Evolutionary conservation across 2,888 invertebrate species (phyloP).

Genomic region (Eustalomyia histrio): DNA sequence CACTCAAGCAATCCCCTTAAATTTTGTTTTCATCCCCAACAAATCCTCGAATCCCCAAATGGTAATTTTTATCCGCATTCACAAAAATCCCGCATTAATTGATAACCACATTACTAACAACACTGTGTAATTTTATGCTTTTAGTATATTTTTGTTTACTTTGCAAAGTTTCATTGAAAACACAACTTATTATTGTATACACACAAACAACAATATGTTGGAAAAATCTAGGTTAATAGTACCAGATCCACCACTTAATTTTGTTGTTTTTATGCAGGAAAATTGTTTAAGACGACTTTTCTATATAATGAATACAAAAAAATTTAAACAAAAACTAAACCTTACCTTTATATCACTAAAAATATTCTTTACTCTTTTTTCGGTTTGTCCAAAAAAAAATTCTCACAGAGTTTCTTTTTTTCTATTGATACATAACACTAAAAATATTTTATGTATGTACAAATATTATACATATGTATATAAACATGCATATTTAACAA

Average conservation of each 20-base stretch:
- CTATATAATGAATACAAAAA: not conserved
- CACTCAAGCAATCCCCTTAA: no score
- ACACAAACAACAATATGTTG: not conserved
- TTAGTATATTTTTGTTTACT: no score
- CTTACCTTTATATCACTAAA: not conserved
- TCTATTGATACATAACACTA: not conserved
- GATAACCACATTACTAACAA: no score
- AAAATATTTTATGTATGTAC: not conserved
- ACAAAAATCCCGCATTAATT: no score
- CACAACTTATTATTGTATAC: no score
- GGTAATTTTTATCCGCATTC: no score
- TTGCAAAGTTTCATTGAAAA: no score
- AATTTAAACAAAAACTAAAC: not conserved
- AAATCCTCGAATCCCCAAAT: no score
- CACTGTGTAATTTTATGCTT: no score
- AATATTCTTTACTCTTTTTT: not conserved
- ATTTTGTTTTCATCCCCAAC: no score
- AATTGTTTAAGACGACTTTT: not conserved
- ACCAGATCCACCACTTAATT: constrained; percentile 22
- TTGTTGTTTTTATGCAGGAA: not conserved
- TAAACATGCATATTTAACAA: no score
- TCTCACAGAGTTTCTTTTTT: not conserved
- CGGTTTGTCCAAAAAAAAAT: not conserved
- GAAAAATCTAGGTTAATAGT: constrained; percentile 53
- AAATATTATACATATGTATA: no score